Evolutionary conservation across 30 jellyfish, hydroid and myxozoan species (phyloP), one percentile per base, ranked within the genome.

Genomic region (Chrysaora quinquecirrha): DNA sequence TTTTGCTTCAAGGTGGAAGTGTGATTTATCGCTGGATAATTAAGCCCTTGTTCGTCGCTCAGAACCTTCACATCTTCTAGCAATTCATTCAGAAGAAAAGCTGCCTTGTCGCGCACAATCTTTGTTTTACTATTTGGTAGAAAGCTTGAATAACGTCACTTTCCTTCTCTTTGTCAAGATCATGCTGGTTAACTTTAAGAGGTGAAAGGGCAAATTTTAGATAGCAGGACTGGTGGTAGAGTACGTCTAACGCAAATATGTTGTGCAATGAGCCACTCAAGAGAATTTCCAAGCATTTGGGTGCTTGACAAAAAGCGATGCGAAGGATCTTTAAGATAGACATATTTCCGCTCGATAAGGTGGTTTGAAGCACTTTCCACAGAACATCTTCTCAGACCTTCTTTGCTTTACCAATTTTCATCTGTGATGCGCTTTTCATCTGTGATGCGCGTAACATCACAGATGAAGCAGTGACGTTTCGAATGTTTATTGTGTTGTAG

Each of bases 181-280:
- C 66, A 30, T 3, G 7, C 16, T 52, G 68, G 19, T 52, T 52
- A 25, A 52, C 68, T 52, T 52, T 58, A 56, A 25, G n/a, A n/a
- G 87, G 61, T 25, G 34, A 27, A 33, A 23, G 22, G 28, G 35
- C 87, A 75, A 75, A 75, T 28, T 48, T 75, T 7, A 75, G 27
- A 54, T 75, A 75, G 58, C 89, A 78, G 25, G 73, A 63, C 30
- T 62, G 31, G 33, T 78, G 89, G 73, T 78, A 62, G 31, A 29
- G 64, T 1, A 78, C 35, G 28, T 78, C 89, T 16, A 35, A 12
- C 7, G 89, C 89, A 78, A 46, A 78, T 22, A 78, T 62, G 73
- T 78, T 76, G 54, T 47, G 84, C 19, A 87, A 27, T 32, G 33
- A 23, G 58, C 87, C 79, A 21, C 64, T 50, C 12, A 75, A 28